Conservation (phyloP, 64 coral and sea anemone genomes). For the Cladopsammia gracilis region DNA sequence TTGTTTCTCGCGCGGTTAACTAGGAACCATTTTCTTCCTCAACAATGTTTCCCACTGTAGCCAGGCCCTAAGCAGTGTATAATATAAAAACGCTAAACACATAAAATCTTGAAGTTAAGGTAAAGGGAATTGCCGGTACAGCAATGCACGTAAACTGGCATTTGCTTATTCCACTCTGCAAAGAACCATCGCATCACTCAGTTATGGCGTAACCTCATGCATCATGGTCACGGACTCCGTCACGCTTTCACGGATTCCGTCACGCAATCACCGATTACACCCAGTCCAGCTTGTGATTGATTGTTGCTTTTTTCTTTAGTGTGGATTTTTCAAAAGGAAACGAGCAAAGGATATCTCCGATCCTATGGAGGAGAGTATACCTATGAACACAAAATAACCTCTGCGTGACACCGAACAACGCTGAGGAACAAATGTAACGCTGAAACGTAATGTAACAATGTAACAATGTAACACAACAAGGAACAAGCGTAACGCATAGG, state of each 20-base stretch:
- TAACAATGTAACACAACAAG: neutral
- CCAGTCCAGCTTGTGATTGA: neutral
- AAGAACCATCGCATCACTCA: neutral
- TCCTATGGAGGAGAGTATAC: conserved; percentile 29
- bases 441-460: too few relatives aligned
- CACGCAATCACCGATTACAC: neutral
- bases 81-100: too few relatives aligned
- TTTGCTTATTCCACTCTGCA: neutral
- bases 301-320: conserved; percentile 56
- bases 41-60: too few relatives aligned
- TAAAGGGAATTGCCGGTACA: neutral
- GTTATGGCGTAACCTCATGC: neutral
- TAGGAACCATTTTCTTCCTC: too few relatives aligned
- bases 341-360: conserved; percentile 71
- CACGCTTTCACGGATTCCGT: neutral
- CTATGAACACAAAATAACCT: conserved; percentile 2
- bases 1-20: too few relatives aligned
- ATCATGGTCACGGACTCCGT: neutral
- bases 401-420: neutral
- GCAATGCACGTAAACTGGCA: neutral
- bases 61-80: too few relatives aligned
- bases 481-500: neutral
- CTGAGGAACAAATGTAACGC: conserved; percentile 11
- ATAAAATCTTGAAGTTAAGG: neutral
- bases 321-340: conserved; percentile 83